Evolutionary conservation across 1,140 invertebrate genomes (phyloP), one percentile per base, ranked within the genome.

Genomic region (Drosophila busckii): DNA sequence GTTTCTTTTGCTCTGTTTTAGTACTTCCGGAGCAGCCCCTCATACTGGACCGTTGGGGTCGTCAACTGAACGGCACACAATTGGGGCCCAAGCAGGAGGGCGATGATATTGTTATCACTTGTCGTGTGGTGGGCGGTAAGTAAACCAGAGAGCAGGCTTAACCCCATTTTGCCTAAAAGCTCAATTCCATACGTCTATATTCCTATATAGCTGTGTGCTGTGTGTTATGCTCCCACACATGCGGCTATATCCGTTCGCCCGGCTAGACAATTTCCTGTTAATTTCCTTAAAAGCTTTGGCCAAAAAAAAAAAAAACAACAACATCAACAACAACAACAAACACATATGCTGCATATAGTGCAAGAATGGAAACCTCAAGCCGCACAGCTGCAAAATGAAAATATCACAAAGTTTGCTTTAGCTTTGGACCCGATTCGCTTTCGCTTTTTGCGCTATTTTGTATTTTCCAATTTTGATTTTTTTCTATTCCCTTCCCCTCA

Each of bases 1-100:
- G 17, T 45, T 37, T 12, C 41, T 54, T 15, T 46, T 49, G 53
- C 65, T 58, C 20, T 63, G 32, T 60, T 50, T 37, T 91, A 96
- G 95, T 96, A 71, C 94, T 94, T 56, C 95, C 95, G 2, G 94
- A 95, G 70, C 91, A 93, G 76, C 94, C 95, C 19, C 92, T 93
- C 46, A 94, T 97, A 71, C 89, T 95, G 65, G 94, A 96, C 88
- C 89, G 92, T 82, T 92, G 91, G 91, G 91, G 93, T 9, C 90
- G 92, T 37, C 90, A 91, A 68, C 89, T 94, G 78, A 90, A 91
- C 65, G 93, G 93, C 68, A 90, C 91, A 52, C 91, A 92, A 4
- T 90, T 95, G 12, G 95, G 94, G 6, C 95, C 95, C 2, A 91
- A 93, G 78, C 92, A 95, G 75, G 94, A 96, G 68, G 90, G 89